Percentiles rank a stretch among this genome's conserved stretches.
phyloP scores from a whole-genome alignment of 2,888 invertebrate species.

The Cephus rjabovi region DNA sequence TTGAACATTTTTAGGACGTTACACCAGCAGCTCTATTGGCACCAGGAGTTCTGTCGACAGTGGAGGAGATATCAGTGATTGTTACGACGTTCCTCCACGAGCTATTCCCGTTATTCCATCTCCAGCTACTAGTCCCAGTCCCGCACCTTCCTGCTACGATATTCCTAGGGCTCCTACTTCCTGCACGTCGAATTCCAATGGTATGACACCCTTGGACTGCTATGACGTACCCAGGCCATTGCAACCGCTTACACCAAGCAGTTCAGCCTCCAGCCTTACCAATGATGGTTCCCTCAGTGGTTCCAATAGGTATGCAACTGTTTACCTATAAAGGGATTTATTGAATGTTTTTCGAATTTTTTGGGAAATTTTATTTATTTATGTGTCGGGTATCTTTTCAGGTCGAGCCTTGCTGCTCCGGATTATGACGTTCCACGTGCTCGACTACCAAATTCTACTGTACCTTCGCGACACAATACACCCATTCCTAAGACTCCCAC shows the following conservation, averaged over 20 bases:
- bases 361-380: background rate
- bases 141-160: conserved; percentile 68
- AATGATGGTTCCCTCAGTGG: conserved; percentile 72
- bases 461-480: conserved; percentile 54
- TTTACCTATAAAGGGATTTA: background rate
- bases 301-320: conserved; percentile 67
- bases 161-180: conserved; percentile 58
- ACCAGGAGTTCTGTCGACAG: conserved; percentile 53
- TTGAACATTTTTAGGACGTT: conserved; percentile 45
- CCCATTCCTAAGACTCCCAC: conserved; percentile 39
- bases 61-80: conserved; percentile 61
- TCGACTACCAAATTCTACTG: conserved; percentile 53
- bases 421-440: conserved; percentile 79
- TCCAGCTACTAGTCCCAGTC: conserved; percentile 70
- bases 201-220: conserved; percentile 66
- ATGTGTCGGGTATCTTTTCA: conserved; percentile 14
- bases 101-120: conserved; percentile 72
- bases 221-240: conserved; percentile 77
- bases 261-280: conserved; percentile 75
- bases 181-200: conserved; percentile 61
- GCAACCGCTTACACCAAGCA: conserved; percentile 75
- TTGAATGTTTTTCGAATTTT: background rate
- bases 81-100: conserved; percentile 75
- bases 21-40: conserved; percentile 36
- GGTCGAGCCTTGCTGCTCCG: conserved; percentile 71